Evolutionary conservation across 2,888 invertebrate species (phyloP).

Genomic region (Perdita meconis): DNA sequence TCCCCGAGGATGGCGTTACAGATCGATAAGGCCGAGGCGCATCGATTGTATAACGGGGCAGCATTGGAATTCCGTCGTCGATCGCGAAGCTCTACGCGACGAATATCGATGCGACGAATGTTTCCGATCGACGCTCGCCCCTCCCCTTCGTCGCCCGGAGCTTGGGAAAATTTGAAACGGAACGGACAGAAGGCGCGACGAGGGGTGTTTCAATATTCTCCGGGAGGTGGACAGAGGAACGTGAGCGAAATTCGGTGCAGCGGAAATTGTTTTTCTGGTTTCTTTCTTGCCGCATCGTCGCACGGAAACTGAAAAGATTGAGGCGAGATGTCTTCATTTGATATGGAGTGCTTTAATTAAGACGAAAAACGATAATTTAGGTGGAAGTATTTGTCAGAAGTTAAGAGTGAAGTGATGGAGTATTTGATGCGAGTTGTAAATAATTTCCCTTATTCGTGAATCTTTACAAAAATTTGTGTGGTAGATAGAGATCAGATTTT

Average conservation of each 20-base stretch:
- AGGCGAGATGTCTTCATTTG: too few species aligned
- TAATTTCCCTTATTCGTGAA: too few species aligned
- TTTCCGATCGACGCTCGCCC: slow-evolving; percentile 33
- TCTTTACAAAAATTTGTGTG: too few species aligned
- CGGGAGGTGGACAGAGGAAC: background rate
- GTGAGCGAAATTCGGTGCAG: background rate
- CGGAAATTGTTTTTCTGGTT: background rate
- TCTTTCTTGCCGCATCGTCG: background rate
- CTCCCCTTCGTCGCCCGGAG: slow-evolving; percentile 40
- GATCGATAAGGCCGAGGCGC: slow-evolving; percentile 57
- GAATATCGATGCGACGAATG: slow-evolving; percentile 45
- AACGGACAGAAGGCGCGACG: background rate
- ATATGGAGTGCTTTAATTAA: too few species aligned
- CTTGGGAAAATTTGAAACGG: slow-evolving; percentile 24
- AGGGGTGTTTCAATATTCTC: background rate
- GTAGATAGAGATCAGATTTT: too few species aligned
- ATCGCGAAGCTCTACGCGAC: slow-evolving; percentile 18
- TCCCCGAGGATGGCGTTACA: slow-evolving; percentile 52
- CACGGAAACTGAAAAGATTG: background rate
- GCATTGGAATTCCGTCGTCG: slow-evolving; percentile 58
- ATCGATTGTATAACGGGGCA: slow-evolving; percentile 62
- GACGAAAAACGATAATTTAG: too few species aligned
- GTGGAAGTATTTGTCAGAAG: too few species aligned
- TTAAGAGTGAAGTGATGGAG: too few species aligned
- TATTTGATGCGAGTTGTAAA: too few species aligned